Conservation (phyloP, 2,113 vertebrate species). For the Galbula dea region DNA sequence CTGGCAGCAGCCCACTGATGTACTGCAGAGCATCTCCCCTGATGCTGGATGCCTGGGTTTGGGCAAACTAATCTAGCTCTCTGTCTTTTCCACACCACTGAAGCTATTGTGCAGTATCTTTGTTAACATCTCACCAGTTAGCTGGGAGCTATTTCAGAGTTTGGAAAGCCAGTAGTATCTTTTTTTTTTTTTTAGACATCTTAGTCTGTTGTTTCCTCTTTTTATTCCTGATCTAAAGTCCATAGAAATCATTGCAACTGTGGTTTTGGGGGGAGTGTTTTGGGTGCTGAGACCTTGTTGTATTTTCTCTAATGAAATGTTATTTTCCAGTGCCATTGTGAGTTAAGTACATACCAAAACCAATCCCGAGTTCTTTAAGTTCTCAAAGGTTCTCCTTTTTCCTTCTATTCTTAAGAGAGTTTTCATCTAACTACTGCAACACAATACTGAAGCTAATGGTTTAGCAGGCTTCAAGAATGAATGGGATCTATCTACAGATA, state of each 20-base stretch:
- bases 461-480: not conserved
- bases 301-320: not conserved
- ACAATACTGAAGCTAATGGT: not conserved
- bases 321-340: not conserved
- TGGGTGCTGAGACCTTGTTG: not conserved
- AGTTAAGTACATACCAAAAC: not conserved
- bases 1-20: rapidly evolving
- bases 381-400: not conserved
- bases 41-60: not conserved
- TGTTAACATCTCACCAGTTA: not conserved
- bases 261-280: not conserved
- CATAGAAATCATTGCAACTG: not conserved
- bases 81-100: not conserved
- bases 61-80: not conserved
- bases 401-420: not conserved
- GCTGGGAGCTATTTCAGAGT: not conserved
- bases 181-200: not conserved
- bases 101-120: not conserved
- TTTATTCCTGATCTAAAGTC: not conserved
- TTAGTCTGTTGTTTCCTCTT: not conserved
- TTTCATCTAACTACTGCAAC: not conserved
- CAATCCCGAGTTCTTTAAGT: not conserved
- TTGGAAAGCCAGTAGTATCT: not conserved
- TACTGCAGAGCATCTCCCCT: not conserved
- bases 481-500: not conserved